Evolutionary conservation across 2,888 invertebrate species (phyloP).

Genomic region (Norana najaformis): DNA sequence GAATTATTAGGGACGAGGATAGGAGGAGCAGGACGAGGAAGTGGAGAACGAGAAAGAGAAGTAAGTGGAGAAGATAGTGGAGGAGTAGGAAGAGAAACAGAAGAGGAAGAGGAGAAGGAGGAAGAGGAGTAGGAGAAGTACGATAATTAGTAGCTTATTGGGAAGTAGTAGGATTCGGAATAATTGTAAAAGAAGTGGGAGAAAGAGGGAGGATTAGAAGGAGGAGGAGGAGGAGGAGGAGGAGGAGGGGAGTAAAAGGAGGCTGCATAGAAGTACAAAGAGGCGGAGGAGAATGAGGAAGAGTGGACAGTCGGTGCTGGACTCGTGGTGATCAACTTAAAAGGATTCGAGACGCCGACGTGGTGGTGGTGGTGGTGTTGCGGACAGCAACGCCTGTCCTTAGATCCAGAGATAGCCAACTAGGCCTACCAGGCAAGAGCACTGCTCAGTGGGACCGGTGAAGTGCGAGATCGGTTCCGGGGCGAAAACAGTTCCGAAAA

Average conservation of each 20-base stretch:
- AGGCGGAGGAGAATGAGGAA: background rate
- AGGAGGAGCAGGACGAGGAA: background rate
- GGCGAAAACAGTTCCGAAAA: too few relatives aligned
- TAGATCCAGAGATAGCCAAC: background rate
- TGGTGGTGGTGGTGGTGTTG: background rate
- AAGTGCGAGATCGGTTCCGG: too few relatives aligned
- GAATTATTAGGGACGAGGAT: background rate
- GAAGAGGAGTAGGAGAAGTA: background rate
- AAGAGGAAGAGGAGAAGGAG: background rate
- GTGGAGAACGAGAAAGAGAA: background rate
- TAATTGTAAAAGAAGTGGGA: background rate
- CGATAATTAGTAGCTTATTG: too few relatives aligned
- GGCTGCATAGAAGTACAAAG: background rate
- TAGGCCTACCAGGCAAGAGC: background rate
- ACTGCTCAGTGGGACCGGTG: background rate
- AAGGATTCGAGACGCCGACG: conserved; percentile 14
- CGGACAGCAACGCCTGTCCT: background rate
- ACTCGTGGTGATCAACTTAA: conserved; percentile 4
- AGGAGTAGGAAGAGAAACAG: background rate
- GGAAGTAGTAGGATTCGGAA: background rate
- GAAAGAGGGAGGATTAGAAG: background rate
- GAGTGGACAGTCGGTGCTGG: background rate
- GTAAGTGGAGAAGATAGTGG: background rate
- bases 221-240: background rate
- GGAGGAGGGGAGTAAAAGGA: background rate